Evolutionary conservation across 37 sponge, comb jelly and placozoan genomes (phyloP).

Genomic region (Haliclona indistincta): DNA sequence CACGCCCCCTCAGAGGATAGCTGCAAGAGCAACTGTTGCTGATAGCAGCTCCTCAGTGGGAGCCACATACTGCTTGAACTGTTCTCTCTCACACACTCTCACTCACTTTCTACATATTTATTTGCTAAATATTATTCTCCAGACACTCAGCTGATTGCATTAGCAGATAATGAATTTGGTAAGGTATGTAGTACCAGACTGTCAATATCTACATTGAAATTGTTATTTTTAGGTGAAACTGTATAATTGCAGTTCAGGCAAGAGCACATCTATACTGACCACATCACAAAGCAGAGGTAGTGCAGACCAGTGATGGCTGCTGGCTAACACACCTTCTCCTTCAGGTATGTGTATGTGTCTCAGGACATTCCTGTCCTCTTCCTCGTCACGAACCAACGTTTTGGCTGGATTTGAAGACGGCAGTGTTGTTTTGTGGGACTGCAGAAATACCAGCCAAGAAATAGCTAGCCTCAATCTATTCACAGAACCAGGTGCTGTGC

Average conservation of each 20-base stretch:
- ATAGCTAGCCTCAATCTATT: slow-evolving; percentile 37
- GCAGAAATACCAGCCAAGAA: slow-evolving; percentile 7
- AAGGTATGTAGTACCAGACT: too few relatives aligned
- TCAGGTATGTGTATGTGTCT: slow-evolving; percentile 65
- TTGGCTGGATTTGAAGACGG: slow-evolving; percentile 80
- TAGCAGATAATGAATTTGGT: slow-evolving; percentile 9
- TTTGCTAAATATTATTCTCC: too few relatives aligned
- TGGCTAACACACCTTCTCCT: background rate
- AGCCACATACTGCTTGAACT: too few relatives aligned
- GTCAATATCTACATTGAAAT: too few relatives aligned
- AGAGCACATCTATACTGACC: background rate
- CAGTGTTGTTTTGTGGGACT: slow-evolving; percentile 58
- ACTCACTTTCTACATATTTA: too few relatives aligned
- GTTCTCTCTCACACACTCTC: too few relatives aligned
- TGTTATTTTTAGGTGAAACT: too few relatives aligned
- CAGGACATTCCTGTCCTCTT: background rate
- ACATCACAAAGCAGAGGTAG: slow-evolving; percentile 1
- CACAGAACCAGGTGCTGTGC: slow-evolving; percentile 50
- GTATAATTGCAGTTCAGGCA: too few relatives aligned
- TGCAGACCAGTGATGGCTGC: background rate
- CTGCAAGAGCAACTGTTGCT: too few relatives aligned
- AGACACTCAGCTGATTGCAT: too few relatives aligned
- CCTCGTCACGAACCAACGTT: slow-evolving; percentile 9
- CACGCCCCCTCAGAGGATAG: too few relatives aligned
- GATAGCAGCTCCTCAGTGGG: too few relatives aligned